These are phyloP conservation scores for Hypercompe scribonia DNA, from an alignment of 2,888 invertebrate species.

Conservation along the genomic window DNA sequence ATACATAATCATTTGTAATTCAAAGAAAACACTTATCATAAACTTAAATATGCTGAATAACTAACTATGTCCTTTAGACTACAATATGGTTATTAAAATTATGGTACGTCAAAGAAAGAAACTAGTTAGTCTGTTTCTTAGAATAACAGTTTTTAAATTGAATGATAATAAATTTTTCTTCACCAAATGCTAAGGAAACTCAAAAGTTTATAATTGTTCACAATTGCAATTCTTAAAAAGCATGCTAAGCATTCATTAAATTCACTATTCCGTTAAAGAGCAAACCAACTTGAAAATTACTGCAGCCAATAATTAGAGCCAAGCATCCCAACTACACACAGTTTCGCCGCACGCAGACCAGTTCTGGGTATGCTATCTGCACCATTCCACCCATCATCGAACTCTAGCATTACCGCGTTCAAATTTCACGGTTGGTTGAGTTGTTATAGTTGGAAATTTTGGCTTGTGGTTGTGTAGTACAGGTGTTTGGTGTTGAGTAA, in stretches of 20 bases:
- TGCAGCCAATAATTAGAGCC: background rate
- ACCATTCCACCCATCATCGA: background rate
- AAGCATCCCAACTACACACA: background rate
- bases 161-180: background rate
- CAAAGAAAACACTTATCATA: background rate
- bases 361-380: conserved; percentile 2
- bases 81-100: too few species aligned
- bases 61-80: too few species aligned
- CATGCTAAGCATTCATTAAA: background rate
- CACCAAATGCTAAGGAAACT: background rate
- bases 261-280: background rate
- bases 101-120: too few species aligned
- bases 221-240: background rate
- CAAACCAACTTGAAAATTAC: background rate
- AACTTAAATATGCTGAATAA: too few species aligned
- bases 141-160: background rate
- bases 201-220: background rate
- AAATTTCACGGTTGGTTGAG: conserved; percentile 30
- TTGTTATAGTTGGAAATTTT: conserved; percentile 35
- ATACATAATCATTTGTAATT: background rate
- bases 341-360: background rate
- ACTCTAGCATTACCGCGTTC: conserved; percentile 11
- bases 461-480: conserved; percentile 37
- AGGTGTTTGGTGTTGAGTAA: conserved; percentile 39
- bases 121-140: background rate